phyloP scores from a whole-genome alignment of 1,140 invertebrate species.

The Ganaspis sp. region DNA sequence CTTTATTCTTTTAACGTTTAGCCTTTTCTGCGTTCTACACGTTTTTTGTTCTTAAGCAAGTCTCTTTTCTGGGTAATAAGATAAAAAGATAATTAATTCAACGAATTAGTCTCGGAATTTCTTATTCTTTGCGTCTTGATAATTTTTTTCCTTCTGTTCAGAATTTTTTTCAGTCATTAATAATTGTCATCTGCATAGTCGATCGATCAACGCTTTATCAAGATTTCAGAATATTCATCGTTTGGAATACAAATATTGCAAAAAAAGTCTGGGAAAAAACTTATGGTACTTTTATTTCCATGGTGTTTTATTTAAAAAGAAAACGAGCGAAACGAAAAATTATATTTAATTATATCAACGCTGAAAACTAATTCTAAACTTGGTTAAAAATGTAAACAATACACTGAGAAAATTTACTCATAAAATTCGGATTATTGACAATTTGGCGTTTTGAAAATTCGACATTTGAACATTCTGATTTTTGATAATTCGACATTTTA shows the following conservation, averaged over 20 bases:
- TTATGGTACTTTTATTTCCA: too few species aligned
- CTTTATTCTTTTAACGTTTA: too few species aligned
- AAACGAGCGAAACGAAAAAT: too few species aligned
- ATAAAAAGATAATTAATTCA: conserved; percentile 13
- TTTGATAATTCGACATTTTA: too few species aligned
- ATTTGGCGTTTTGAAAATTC: too few species aligned
- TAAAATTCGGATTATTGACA: too few species aligned
- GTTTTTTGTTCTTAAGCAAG: not conserved
- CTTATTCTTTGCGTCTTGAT: not conserved
- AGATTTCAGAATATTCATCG: not conserved
- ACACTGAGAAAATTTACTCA: too few species aligned
- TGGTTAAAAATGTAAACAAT: too few species aligned
- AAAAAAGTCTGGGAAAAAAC: not conserved
- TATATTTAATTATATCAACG: too few species aligned
- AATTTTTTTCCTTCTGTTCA: not conserved
- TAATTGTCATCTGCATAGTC: conserved; percentile 9
- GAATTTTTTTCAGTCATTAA: conserved; percentile 14
- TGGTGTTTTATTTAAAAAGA: not conserved
- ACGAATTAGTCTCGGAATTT: not conserved
- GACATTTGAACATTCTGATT: too few species aligned
- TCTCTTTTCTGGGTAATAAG: not conserved
- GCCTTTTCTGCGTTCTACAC: not conserved
- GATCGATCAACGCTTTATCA: conserved; percentile 5
- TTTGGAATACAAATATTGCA: not conserved
- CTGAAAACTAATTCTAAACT: too few species aligned